A percentile compares a stretch with the other conserved stretches of the same genome.
phyloP scores from a whole-genome alignment of 2,113 vertebrate species.

The Apeltes quadracus region DNA sequence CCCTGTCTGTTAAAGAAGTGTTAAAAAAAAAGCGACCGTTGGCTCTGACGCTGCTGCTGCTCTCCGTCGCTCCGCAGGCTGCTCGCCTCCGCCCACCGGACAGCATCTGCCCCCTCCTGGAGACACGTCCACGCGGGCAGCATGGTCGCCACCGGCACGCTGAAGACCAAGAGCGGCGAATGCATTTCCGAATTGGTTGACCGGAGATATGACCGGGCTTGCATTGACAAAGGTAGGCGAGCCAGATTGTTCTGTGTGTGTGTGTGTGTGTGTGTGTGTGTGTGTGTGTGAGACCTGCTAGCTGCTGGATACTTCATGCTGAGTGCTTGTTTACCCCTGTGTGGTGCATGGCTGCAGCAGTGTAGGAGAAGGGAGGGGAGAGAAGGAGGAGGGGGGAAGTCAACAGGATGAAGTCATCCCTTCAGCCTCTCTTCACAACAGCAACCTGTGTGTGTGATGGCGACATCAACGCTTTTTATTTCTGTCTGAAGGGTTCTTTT shows the following conservation, averaged over 20 bases:
- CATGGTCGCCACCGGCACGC: constrained; percentile 79
- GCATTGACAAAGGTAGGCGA: constrained; percentile 80
- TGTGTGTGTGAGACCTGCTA: neutral
- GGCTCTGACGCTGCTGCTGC: constrained; percentile 4
- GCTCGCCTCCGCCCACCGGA: constrained; percentile 17
- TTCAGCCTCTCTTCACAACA: constrained; percentile 42
- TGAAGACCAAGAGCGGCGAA: constrained; percentile 76
- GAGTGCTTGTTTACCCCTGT: constrained; percentile 63
- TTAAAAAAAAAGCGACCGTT: neutral
- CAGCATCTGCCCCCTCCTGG: constrained; percentile 11
- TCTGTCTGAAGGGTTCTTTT: neutral
- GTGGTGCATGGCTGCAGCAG: constrained; percentile 72
- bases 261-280: neutral
- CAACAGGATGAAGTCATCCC: constrained; percentile 76
- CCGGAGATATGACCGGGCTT: constrained; percentile 68
- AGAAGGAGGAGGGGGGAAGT: constrained; percentile 27
- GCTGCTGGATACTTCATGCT: constrained; percentile 46
- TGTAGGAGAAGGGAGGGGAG: constrained; percentile 24
- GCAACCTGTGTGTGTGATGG: neutral
- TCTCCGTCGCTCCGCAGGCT: constrained; percentile 7
- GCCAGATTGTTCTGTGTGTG: neutral
- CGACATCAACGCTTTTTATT: neutral
- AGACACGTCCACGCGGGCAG: constrained; percentile 26
- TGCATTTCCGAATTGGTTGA: constrained; percentile 68
- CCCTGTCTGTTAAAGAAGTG: neutral